Conservation (phyloP, 2,113 vertebrate species). For the Coreoperca whiteheadi region DNA sequence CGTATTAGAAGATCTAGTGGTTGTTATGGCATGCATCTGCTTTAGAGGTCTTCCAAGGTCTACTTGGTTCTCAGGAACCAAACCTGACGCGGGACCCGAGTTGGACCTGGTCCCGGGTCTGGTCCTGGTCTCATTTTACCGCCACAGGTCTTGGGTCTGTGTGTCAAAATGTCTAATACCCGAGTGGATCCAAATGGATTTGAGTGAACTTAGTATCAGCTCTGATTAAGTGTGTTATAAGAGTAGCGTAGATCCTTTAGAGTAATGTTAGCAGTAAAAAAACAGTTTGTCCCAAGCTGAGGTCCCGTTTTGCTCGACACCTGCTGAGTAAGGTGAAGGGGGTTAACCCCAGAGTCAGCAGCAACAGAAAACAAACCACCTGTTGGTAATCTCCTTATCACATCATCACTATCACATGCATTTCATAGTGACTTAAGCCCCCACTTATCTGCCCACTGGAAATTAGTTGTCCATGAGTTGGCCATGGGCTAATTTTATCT, state of each 20-base stretch:
- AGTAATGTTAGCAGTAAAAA: too few relatives aligned
- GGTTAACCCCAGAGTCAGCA: too few relatives aligned
- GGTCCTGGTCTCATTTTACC: too few relatives aligned
- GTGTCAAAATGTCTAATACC: neutral
- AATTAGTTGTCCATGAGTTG: slow-evolving; percentile 52
- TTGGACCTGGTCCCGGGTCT: neutral
- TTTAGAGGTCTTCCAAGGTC: neutral
- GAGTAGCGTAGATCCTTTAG: too few relatives aligned
- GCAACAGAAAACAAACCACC: slow-evolving; percentile 29
- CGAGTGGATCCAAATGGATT: neutral
- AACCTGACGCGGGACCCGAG: neutral
- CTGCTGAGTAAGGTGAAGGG: too few relatives aligned
- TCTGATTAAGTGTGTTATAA: too few relatives aligned
- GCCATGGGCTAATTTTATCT: slow-evolving; percentile 67
- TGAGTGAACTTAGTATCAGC: neutral
- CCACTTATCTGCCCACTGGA: slow-evolving; percentile 53
- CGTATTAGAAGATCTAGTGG: slow-evolving; percentile 1
- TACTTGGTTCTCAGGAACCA: neutral
- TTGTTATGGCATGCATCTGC: neutral
- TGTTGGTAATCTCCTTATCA: slow-evolving; percentile 62
- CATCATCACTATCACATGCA: slow-evolving; percentile 61
- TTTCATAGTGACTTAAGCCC: slow-evolving; percentile 57
- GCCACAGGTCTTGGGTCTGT: neutral
- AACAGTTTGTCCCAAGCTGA: too few relatives aligned
- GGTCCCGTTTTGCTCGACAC: too few relatives aligned